Conservation (phyloP, 2,888 invertebrate genomes). For the Fissipunctia ypsillon region DNA sequence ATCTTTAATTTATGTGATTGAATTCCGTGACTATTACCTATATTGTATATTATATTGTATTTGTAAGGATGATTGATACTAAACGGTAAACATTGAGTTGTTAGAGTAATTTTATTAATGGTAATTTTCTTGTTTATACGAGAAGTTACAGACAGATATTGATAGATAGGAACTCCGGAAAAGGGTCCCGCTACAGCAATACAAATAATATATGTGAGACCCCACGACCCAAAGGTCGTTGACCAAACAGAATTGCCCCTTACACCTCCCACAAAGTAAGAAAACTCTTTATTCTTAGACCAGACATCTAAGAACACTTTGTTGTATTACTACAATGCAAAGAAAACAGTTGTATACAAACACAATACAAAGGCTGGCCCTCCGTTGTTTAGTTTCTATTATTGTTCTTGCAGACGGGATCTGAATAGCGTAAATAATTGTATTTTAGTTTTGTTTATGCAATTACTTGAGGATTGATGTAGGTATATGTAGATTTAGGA, state of each 20-base stretch:
- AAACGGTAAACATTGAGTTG: neutral
- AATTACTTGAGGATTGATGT: neutral
- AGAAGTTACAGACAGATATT: neutral
- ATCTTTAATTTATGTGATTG: too few species aligned
- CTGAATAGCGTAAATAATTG: constrained; percentile 45
- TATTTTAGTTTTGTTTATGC: constrained; percentile 28
- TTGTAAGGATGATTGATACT: neutral
- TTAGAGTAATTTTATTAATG: neutral
- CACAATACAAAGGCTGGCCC: constrained; percentile 29
- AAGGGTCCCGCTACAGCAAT: constrained; percentile 4
- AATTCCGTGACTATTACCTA: too few species aligned
- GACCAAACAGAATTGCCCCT: constrained; percentile 26
- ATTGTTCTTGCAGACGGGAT: constrained; percentile 32
- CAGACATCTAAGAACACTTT: constrained; percentile 46
- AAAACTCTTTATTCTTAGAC: constrained; percentile 21
- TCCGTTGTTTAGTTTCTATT: constrained; percentile 40
- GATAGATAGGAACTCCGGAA: neutral
- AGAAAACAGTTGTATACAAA: constrained; percentile 53
- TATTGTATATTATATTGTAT: neutral
- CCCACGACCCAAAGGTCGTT: constrained; percentile 13
- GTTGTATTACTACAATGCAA: constrained; percentile 46
- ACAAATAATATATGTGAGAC: constrained; percentile 33
- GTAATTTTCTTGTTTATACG: neutral
- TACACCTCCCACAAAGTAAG: constrained; percentile 20
- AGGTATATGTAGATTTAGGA: neutral